phyloP scores from a whole-genome alignment of 2,888 invertebrate genomes.

The Baronia brevicornis region DNA sequence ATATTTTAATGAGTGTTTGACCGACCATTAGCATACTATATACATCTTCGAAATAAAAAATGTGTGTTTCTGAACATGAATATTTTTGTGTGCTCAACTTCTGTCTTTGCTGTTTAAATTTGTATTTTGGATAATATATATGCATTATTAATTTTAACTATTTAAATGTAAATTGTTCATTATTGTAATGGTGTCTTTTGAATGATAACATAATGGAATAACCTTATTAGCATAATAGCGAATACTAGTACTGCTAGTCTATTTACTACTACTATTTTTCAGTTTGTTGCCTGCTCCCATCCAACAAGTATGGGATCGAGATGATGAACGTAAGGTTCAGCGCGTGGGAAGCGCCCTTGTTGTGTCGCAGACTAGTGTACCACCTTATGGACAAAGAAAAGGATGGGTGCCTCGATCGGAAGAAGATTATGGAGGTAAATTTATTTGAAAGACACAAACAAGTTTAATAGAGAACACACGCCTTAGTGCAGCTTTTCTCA shows the following conservation, averaged over 20 bases:
- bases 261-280: conserved; percentile 24
- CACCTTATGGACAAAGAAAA: conserved; percentile 95
- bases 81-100: too few species aligned
- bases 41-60: too few species aligned
- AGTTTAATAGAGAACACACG: not conserved
- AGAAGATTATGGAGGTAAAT: conserved; percentile 79
- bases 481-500: not conserved
- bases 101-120: too few species aligned
- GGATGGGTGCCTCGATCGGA: conserved; percentile 94
- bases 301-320: conserved; percentile 91
- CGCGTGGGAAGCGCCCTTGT: conserved; percentile 79
- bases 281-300: conserved; percentile 92
- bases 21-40: too few species aligned
- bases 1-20: conserved; percentile 1
- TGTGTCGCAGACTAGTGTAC: conserved; percentile 86
- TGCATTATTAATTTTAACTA: too few species aligned
- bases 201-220: not conserved
- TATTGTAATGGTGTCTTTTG: too few species aligned
- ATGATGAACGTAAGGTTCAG: conserved; percentile 81
- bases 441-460: not conserved
- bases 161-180: too few species aligned
- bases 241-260: not conserved
- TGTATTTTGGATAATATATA: too few species aligned
- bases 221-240: not conserved
- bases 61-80: too few species aligned